Evolutionary conservation across 2,888 invertebrate species (phyloP), one percentile per base, ranked within the genome.

Genomic region (Drosophila prostipennis): DNA sequence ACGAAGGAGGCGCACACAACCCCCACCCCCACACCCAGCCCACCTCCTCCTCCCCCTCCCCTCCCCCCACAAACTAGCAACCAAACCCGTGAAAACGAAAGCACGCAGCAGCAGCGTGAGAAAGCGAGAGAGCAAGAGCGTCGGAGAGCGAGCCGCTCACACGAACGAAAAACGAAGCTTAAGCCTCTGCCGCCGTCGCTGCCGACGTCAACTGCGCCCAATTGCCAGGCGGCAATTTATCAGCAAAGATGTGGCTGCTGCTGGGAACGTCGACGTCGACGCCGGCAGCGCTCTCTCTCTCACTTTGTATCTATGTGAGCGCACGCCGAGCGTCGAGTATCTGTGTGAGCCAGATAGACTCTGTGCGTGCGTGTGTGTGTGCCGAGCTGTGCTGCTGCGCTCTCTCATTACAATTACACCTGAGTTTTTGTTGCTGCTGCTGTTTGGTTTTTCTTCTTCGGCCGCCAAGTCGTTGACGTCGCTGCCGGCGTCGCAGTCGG

Each of bases 391-490:
- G 64, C 79, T 69, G 79, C 78, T 79, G 87, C 83, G 86, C 86
- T 83, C 88, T 83, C 76, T 80, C 76, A 87, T 84, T 87, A 84
- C 89, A 84, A 82, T 87, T 87, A 84, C 89, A 84, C 89, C 84
- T 87, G 87, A 74, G 64, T 42, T 69, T 67, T 48, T 69, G 79
- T 58, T 79, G 64, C 49, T 43, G 64, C 53, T 85, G 84, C 79
- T 87, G 75, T 80, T 85, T 85, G 88, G 80, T 48, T 76, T 80
- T 85, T 85, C 82, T 74, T 75, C 71, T 82, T 87, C 37, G 40
- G 29, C 79, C 72, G 86, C 72, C 72, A 79, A 71, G 82, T 82
- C 88, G 82, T 82, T 87, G 82, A 82, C 86, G 88, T 45, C 8
- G 52, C 70, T 57, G 59, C 40, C 69, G 55, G 39, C 48, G 73